These are phyloP conservation scores for Orientallactaga bullata DNA, from an alignment of 2,113 vertebrate species.

Conservation along the genomic window DNA sequence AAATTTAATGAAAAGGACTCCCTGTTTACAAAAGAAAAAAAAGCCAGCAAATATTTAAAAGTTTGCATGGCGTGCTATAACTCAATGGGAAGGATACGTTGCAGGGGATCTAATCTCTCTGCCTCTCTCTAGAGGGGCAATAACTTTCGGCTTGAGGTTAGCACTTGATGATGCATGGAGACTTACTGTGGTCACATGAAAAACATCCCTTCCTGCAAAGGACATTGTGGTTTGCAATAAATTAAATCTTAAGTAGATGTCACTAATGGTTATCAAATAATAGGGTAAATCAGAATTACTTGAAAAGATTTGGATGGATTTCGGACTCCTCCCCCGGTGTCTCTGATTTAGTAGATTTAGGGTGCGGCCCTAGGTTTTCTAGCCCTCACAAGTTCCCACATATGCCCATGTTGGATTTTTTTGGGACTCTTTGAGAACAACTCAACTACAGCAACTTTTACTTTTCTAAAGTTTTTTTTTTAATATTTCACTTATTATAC, in stretches of 20 bases:
- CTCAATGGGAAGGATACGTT: neutral
- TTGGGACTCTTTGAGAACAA: neutral
- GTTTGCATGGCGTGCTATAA: neutral
- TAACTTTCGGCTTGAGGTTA: constrained; percentile 27
- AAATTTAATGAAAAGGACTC: constrained; percentile 21
- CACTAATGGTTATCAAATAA: neutral
- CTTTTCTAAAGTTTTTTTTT: neutral
- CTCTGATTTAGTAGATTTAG: neutral
- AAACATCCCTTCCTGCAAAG: constrained; percentile 44
- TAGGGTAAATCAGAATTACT: constrained; percentile 14
- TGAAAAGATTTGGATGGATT: neutral
- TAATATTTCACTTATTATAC: neutral
- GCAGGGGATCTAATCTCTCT: constrained; percentile 15
- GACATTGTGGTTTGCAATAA: constrained; percentile 48
- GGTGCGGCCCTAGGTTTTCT: neutral
- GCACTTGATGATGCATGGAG: constrained; percentile 42
- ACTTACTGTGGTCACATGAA: constrained; percentile 4
- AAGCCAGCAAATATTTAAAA: neutral
- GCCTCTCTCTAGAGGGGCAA: neutral
- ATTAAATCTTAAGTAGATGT: constrained; percentile 49
- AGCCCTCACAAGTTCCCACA: neutral
- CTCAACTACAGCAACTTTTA: neutral
- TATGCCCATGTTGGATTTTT: neutral
- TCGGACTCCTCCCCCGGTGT: neutral
- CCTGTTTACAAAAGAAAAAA: neutral